phyloP scores from a whole-genome alignment of 2,113 vertebrate genomes.

The Crocuta crocuta region DNA sequence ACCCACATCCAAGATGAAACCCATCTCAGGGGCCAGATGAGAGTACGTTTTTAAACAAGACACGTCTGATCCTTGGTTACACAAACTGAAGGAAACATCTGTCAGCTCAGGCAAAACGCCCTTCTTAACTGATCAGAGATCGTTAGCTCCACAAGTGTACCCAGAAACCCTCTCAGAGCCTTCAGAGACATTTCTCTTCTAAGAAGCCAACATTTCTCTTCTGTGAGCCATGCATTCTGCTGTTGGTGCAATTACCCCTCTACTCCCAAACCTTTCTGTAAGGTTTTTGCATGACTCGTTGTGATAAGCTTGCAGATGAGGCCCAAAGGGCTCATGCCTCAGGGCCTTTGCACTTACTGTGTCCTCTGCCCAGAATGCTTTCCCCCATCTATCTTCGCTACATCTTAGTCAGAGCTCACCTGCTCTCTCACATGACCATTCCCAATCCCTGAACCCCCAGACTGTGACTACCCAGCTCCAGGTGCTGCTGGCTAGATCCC shows the following conservation, averaged over 20 bases:
- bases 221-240: background rate
- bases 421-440: background rate
- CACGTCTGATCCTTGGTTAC: background rate
- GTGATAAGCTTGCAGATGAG: background rate
- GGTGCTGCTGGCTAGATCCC: background rate
- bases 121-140: background rate
- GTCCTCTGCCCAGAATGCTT: background rate
- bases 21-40: background rate
- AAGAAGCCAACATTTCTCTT: background rate
- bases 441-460: fast-evolving
- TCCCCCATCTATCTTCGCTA: background rate
- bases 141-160: background rate
- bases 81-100: background rate
- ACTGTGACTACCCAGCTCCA: background rate
- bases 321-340: background rate
- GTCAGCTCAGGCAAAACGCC: background rate
- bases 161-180: background rate
- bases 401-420: background rate
- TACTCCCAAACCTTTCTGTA: background rate
- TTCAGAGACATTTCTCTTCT: background rate
- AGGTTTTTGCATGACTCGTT: too few relatives aligned
- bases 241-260: background rate
- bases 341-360: background rate
- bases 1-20: background rate
- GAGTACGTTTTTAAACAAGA: background rate